Evolutionary conservation across 1,140 invertebrate genomes (phyloP).

Genomic region (Rhagoletis zephyria): DNA sequence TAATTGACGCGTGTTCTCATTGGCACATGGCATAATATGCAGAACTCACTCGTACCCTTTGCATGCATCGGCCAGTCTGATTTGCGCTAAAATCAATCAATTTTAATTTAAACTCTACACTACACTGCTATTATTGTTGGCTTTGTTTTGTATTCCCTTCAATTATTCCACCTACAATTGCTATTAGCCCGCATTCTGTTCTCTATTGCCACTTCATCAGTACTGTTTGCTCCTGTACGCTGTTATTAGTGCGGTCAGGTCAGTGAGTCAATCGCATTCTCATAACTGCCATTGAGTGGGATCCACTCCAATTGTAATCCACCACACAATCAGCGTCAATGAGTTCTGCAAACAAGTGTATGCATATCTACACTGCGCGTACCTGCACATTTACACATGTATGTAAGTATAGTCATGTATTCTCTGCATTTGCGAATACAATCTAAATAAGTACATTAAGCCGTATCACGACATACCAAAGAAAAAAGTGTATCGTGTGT

Average conservation of each 20-base stretch:
- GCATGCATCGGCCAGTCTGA: not conserved
- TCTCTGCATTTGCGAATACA: too few relatives aligned
- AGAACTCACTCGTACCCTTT: not conserved
- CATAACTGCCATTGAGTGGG: slow-evolving; percentile 3
- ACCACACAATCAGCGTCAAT: slow-evolving; percentile 28
- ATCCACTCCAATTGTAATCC: slow-evolving; percentile 22
- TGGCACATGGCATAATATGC: too few relatives aligned
- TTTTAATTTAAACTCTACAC: not conserved
- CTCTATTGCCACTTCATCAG: slow-evolving; percentile 40
- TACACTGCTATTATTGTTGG: not conserved
- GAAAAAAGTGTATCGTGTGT: too few relatives aligned
- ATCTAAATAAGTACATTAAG: too few relatives aligned
- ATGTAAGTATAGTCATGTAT: not conserved
- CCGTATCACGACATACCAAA: too few relatives aligned
- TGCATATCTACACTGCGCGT: too few relatives aligned
- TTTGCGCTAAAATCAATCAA: slow-evolving; percentile 4
- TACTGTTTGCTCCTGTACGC: slow-evolving; percentile 18
- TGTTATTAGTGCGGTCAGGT: slow-evolving; percentile 45
- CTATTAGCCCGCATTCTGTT: slow-evolving; percentile 15
- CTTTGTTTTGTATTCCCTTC: not conserved
- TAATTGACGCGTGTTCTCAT: not conserved
- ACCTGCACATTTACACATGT: not conserved
- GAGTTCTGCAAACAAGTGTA: not conserved
- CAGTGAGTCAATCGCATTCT: slow-evolving; percentile 12
- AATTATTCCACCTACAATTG: not conserved